Percentiles rank a stretch among this genome's conserved stretches.
phyloP scores from a whole-genome alignment of 2,113 vertebrate species.

The Platanista minor region DNA sequence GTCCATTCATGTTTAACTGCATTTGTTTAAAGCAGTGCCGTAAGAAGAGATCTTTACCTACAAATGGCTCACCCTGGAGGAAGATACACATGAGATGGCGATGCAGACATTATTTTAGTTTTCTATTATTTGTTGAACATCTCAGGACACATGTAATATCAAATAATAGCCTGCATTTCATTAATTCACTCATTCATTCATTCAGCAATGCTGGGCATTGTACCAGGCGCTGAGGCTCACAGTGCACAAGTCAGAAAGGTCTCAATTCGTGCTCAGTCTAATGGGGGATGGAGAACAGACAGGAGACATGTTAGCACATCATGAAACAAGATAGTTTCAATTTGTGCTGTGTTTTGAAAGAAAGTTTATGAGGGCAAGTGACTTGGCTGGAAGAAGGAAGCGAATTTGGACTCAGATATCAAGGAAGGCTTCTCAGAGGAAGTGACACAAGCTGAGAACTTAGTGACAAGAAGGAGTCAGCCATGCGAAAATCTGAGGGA shows the following conservation, averaged over 20 bases:
- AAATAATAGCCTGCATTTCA: neutral
- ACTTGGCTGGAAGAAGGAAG: neutral
- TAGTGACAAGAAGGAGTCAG: neutral
- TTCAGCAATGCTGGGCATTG: neutral
- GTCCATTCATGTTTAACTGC: neutral
- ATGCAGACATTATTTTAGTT: neutral
- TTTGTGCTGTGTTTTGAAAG: neutral
- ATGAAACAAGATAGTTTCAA: neutral
- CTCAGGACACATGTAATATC: neutral
- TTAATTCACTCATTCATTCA: neutral
- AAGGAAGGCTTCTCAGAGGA: neutral
- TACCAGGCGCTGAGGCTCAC: neutral
- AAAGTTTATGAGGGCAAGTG: neutral
- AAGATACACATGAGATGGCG: neutral
- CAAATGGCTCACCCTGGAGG: neutral
- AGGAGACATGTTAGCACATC: too few species aligned
- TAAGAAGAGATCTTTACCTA: neutral
- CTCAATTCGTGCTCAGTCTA: neutral
- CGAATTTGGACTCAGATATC: neutral
- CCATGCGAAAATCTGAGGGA: neutral
- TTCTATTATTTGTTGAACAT: neutral
- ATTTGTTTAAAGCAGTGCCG: neutral
- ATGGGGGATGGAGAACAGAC: neutral
- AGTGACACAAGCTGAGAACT: neutral
- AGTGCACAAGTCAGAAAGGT: neutral